Evolutionary conservation across 2,888 invertebrate species (phyloP), one percentile per base, ranked within the genome.

Genomic region (Macrophya alboannulata): DNA sequence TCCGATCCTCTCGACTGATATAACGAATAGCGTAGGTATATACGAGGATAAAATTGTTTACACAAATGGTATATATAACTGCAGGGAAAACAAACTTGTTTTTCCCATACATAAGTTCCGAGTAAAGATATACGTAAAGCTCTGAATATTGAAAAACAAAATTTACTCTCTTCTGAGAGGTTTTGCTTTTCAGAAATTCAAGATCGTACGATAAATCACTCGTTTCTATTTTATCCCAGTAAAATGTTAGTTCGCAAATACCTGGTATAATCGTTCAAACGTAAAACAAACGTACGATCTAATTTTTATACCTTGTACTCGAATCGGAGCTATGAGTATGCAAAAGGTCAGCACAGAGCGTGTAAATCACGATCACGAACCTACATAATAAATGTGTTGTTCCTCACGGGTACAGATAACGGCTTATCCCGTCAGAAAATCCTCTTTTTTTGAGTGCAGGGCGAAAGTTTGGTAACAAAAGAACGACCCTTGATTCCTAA

Each of bases 21-120:
- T 25, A 62, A 21, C 55, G 31, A 31, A 31, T 31, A 31, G 3
- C n/a, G 25, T 68, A 62, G 62, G 17, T 55, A 68, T 8, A n/a
- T n/a, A n/a, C n/a, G 68, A 6, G 72, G 43, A 74, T 45, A 1
- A 25, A 45, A 74, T 45, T 74, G 72, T 74, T 74, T 74, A 74
- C 72, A 45, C 45, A 45, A 74, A 45, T 74, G 45, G 43, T 45
- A 74, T 21, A 74, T 21, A 21, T n/a, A n/a, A n/a, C n/a, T n/a
- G 21, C n/a, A 45, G 12, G 68, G 68, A 10, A 8, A 68, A 25
- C 25, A 37, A 68, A 68, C 68, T 68, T 68, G 68, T 68, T 68
- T 68, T 68, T 37, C 37, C 37, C 68, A 17, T 37, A 68, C 37
- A n/a, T 17, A 68, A 31, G 37, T 17, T 37, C 10, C 15, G 37